phyloP scores from a whole-genome alignment of 2,888 invertebrate genomes.

The Chymomyza fuscimana region DNA sequence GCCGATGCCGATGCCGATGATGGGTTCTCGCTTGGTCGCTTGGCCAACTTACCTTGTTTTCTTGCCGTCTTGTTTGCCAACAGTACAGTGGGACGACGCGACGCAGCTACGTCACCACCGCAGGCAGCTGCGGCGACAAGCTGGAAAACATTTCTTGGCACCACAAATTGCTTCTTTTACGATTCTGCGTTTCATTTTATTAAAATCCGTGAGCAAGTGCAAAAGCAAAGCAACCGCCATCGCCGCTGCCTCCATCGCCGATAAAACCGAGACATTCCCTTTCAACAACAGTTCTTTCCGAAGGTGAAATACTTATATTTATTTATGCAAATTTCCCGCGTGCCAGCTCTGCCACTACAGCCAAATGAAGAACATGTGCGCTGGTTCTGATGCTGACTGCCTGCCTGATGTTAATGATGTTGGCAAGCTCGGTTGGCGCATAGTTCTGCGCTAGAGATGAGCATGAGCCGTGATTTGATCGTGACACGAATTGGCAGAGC shows the following conservation, averaged over 20 bases:
- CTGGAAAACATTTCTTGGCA: slow-evolving; percentile 63
- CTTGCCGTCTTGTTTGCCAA: slow-evolving; percentile 21
- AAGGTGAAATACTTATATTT: slow-evolving; percentile 49
- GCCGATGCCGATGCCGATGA: slow-evolving; percentile 13
- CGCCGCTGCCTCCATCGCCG: neutral
- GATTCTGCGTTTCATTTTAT: slow-evolving; percentile 19
- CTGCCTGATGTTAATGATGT: slow-evolving; percentile 28
- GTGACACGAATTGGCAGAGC: neutral
- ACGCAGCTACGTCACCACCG: neutral
- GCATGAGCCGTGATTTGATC: neutral
- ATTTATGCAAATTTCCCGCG: slow-evolving; percentile 64
- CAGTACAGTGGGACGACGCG: neutral
- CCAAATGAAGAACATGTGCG: slow-evolving; percentile 47
- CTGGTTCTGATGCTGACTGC: neutral
- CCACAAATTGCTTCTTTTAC: slow-evolving; percentile 24
- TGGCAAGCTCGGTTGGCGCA: slow-evolving; percentile 20
- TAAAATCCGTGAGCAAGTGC: slow-evolving; percentile 40
- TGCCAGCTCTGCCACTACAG: slow-evolving; percentile 20
- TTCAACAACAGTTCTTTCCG: slow-evolving; percentile 16
- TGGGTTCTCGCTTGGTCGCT: slow-evolving; percentile 34
- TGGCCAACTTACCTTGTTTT: slow-evolving; percentile 25
- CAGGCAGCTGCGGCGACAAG: slow-evolving; percentile 37
- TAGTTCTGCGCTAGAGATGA: neutral
- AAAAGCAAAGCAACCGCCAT: slow-evolving; percentile 24
- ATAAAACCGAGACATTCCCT: neutral